Base-by-base conservation (phyloP, 92 coral and sea anemone genomes). In the Meandrina meandrites region DNA sequence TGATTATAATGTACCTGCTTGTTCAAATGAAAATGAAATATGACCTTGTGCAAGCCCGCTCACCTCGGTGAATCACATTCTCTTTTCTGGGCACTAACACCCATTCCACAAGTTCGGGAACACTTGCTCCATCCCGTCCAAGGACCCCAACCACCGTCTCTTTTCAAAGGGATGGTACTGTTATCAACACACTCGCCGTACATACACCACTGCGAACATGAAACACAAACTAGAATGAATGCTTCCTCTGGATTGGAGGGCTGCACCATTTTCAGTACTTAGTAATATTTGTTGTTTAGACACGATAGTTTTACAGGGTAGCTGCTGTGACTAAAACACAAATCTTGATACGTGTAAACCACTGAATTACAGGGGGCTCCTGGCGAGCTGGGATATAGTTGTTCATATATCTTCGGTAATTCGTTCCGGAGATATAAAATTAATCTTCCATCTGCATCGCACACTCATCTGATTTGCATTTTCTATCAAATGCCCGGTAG, bases 21-120 rank as follows among this genome's bases (percentile, higher is more conserved):
- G 8, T 21, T 21, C 57, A 66, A 27, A 13, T 28, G 64, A 12
- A 79, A 58, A 30, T 21, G 10, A 82, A 68, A 1, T 66, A 1
- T 7, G 24, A 22, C 12, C 32, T 56, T 11, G 7, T 19, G 21
- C 18, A 13, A 12, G 19, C 4, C 22, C n/a, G 16, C 84, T 17
- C 84, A 96, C 99, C 94, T 93, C 76, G 99, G 99, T 21, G 95
- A 94, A 90, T 94, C 85, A 37, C 99, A 96, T 34, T 71, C 79
- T 79, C 99, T 88, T 67, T 90, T 79, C 82, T 88, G 93, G 18
- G 89, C 84, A 42, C 86, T 88, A 12, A 96, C 94, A 1, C 99
- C 99, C 48, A 93, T 87, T 9, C 98, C 99, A 88, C 99, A 96
- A 47, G 96, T 89, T 75, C 99, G 91, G 47, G 99, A 96, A 79